Evolutionary conservation across 2,888 invertebrate genomes (phyloP).

Genomic region (Digitonthophagus gazella): DNA sequence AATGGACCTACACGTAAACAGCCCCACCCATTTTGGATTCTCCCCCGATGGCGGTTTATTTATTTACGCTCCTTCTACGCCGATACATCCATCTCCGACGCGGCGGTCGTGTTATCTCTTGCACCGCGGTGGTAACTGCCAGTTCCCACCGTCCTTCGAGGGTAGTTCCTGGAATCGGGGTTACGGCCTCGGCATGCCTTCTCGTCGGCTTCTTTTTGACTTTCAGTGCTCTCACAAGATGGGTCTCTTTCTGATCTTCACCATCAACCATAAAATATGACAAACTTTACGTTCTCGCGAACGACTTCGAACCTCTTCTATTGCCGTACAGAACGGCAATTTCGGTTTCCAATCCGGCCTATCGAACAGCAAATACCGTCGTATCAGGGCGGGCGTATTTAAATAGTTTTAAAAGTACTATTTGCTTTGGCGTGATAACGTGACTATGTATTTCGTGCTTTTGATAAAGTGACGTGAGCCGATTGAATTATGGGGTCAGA

Average conservation of each 20-base stretch:
- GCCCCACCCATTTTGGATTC: background rate
- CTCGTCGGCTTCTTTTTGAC: background rate
- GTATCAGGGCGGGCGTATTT: background rate
- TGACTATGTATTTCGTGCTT: background rate
- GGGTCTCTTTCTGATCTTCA: too few relatives aligned
- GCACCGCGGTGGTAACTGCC: background rate
- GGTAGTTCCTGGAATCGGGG: slow-evolving; percentile 24
- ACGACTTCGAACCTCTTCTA: too few relatives aligned
- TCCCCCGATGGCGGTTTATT: background rate
- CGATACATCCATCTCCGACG: background rate
- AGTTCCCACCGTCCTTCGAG: slow-evolving; percentile 22
- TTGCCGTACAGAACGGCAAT: background rate
- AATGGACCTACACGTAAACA: background rate
- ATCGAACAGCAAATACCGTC: background rate
- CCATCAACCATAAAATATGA: too few relatives aligned
- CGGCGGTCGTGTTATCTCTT: background rate
- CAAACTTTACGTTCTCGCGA: too few relatives aligned
- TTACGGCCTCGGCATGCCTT: slow-evolving; percentile 2
- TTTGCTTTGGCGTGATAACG: background rate
- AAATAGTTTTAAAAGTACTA: background rate
- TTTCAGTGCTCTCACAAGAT: background rate
- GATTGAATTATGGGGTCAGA: background rate
- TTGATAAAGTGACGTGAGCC: background rate
- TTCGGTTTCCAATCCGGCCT: background rate
- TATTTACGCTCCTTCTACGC: background rate